Percentiles rank a stretch among this genome's conserved stretches.
Evolutionary conservation across 2,888 invertebrate species (phyloP).

Genomic region (Melitaea athalia): DNA sequence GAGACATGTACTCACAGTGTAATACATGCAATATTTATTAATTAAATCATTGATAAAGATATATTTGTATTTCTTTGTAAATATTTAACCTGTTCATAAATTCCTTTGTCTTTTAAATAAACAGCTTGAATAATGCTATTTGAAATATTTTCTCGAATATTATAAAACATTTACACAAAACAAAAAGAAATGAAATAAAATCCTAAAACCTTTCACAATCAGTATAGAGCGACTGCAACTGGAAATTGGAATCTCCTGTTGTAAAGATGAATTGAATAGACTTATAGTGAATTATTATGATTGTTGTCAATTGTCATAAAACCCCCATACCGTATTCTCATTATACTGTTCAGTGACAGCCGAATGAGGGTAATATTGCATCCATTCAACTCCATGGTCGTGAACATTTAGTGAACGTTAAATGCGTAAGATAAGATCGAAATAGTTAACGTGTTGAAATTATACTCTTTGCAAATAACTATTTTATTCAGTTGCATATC

Average conservation of each 20-base stretch:
- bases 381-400: slow-evolving; percentile 17
- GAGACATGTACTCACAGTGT: no score
- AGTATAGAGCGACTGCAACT: no score
- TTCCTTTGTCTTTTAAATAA: no score
- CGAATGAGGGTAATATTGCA: slow-evolving; percentile 24
- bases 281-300: neutral
- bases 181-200: neutral
- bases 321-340: slow-evolving; percentile 15
- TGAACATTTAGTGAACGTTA: slow-evolving; percentile 10
- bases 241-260: neutral
- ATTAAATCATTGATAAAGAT: no score
- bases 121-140: no score
- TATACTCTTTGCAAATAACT: neutral
- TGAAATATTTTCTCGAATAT: no score
- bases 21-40: no score
- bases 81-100: no score
- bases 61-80: no score
- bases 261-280: neutral
- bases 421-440: slow-evolving; percentile 3
- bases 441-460: slow-evolving; percentile 1
- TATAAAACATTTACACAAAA: neutral
- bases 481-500: no score
- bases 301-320: slow-evolving; percentile 5
- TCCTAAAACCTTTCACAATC: neutral
- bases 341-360: slow-evolving; percentile 23